Evolutionary conservation across 2,113 vertebrate species (phyloP), one percentile per base, ranked within the genome.

Genomic region (Notarius lentiginosus): DNA sequence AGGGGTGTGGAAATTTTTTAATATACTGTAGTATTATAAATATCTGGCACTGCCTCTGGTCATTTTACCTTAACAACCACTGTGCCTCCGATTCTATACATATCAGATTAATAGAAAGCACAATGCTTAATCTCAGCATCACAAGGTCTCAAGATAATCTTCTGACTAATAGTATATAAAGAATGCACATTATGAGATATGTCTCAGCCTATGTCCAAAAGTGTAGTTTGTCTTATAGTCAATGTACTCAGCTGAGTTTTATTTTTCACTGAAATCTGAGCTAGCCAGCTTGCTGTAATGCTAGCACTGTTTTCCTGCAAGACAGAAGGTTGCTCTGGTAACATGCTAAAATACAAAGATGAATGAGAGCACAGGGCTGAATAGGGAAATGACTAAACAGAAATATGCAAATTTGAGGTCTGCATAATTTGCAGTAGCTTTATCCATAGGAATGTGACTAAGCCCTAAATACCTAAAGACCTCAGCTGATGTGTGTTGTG

Each of bases 391-490:
- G 85, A 92, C 88, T 91, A 79, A 91, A 89, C 89, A 86, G 85
- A 85, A 87, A 87, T 88, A 89, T 84, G 86, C 17, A 89, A 92
- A 90, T 73, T 55, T 89, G 81, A 88, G 88, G 89, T 88, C 41
- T 68, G 24, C 87, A 61, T 66, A 86, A 86, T 87, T 88, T 93
- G 86, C 41, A 1, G 55, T 53, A 79, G 86, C 94, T 93, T 95
- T 94, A 95, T 86, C 89, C 85, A 73, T 75, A 93, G 93, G 92
- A 94, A 94, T 94, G 91, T 88, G 65, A 84, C 41, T 94, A 95
- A 95, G 91, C 92, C 90, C 76, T 73, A 86, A 90, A 90, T 87
- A 66, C 72, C 85, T 88, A 41, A 51, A 53, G 82, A 87, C 51
- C 41, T 41, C 75, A 82, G 14, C 65, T 72, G 85, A 86, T 86